These are phyloP conservation scores for Strongylocentrotus purpuratus DNA, from an alignment of 35 echinoderm and acorn worm genomes.

Conservation along the genomic window DNA sequence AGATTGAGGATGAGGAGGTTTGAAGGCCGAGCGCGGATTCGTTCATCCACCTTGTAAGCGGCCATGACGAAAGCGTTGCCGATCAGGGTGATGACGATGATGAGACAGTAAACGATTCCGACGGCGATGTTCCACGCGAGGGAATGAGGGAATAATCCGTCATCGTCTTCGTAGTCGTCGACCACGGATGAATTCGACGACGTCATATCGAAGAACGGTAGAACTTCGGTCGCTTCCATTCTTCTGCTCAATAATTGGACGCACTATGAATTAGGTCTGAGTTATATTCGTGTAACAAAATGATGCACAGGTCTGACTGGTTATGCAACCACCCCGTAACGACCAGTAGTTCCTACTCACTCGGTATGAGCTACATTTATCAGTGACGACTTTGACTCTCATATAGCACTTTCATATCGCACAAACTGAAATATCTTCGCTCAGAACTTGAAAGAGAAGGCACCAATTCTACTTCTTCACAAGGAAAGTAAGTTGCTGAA, in stretches of 20 bases:
- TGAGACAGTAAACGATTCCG: slow-evolving; percentile 36
- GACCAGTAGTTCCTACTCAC: background rate
- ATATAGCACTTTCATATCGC: background rate
- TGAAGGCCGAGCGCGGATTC: slow-evolving; percentile 40
- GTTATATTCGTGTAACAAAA: background rate
- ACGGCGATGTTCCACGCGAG: slow-evolving; percentile 25
- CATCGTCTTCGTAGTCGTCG: background rate
- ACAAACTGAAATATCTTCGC: background rate
- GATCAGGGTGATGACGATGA: slow-evolving; percentile 58
- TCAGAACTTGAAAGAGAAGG: background rate
- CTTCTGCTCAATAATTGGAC: background rate
- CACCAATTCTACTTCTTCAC: background rate
- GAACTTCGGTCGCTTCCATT: background rate
- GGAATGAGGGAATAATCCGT: background rate
- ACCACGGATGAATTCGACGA: background rate
- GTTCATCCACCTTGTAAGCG: slow-evolving; percentile 45
- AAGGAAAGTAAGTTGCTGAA: background rate
- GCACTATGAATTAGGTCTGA: background rate
- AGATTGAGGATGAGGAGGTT: slow-evolving; percentile 67
- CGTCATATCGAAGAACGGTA: background rate
- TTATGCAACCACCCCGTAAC: background rate
- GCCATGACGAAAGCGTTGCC: slow-evolving; percentile 75
- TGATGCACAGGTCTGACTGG: background rate
- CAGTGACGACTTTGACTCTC: background rate
- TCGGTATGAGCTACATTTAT: background rate